These are phyloP conservation scores for Bombus impatiens DNA, from an alignment of 1,140 invertebrate species.

Conservation along the genomic window DNA sequence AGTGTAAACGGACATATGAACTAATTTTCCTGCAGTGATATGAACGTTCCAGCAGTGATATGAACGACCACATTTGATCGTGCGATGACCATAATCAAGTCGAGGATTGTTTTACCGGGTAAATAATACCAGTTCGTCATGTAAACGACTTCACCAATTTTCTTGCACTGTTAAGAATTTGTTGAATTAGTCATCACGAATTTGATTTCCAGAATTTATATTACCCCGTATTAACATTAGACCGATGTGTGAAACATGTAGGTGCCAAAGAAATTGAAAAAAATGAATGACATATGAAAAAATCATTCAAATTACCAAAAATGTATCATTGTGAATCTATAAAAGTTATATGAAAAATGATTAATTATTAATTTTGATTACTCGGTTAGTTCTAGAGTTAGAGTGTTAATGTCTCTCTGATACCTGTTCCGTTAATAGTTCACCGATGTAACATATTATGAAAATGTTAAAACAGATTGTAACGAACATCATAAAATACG, in stretches of 20 bases:
- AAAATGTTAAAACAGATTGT: slow-evolving; percentile 72
- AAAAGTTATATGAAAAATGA: background rate
- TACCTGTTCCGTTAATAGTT: slow-evolving; percentile 70
- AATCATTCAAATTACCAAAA: background rate
- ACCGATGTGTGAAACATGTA: too few species aligned
- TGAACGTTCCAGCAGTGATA: slow-evolving; percentile 68
- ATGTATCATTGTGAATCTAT: background rate
- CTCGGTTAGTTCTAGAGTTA: background rate
- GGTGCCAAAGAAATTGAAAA: too few species aligned
- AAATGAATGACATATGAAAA: background rate
- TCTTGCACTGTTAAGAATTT: slow-evolving; percentile 61
- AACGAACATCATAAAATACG: slow-evolving; percentile 54
- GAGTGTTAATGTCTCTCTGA: background rate
- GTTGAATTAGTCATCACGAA: background rate
- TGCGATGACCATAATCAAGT: slow-evolving; percentile 63
- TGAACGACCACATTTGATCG: slow-evolving; percentile 59
- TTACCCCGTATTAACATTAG: too few species aligned
- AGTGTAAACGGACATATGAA: slow-evolving; percentile 60
- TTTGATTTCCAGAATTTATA: too few species aligned
- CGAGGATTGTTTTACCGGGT: slow-evolving; percentile 48
- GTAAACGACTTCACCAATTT: slow-evolving; percentile 64
- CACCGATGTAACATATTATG: slow-evolving; percentile 71
- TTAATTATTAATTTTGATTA: background rate
- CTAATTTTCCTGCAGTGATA: slow-evolving; percentile 69
- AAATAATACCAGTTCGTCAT: slow-evolving; percentile 70